Evolutionary conservation across 2,113 vertebrate genomes (phyloP).

Genomic region (Gymnarchus niloticus): DNA sequence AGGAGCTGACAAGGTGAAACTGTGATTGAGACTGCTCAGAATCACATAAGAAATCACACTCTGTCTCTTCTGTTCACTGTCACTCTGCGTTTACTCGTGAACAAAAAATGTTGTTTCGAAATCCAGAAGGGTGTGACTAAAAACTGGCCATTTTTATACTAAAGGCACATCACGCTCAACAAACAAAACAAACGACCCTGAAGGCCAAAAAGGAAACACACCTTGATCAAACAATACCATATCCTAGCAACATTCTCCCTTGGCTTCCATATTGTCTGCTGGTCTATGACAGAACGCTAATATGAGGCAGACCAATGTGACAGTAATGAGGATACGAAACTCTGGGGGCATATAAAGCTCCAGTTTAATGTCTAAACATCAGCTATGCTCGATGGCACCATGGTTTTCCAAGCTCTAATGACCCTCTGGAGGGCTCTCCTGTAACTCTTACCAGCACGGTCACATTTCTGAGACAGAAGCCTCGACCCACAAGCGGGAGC

Average conservation of each 20-base stretch:
- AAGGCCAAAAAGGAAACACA: neutral
- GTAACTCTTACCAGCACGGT: slow-evolving; percentile 18
- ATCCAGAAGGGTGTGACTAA: neutral
- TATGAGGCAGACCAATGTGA: neutral
- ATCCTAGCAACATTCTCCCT: neutral
- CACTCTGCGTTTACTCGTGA: neutral
- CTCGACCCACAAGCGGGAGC: too few species aligned
- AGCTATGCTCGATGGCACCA: neutral
- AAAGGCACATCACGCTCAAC: neutral
- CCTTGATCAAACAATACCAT: neutral
- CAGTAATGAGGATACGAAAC: neutral
- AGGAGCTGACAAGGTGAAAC: neutral
- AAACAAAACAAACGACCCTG: neutral
- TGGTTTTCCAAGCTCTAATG: slow-evolving; percentile 26
- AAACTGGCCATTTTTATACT: neutral
- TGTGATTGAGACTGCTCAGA: neutral
- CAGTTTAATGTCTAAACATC: neutral
- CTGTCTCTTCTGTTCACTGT: neutral
- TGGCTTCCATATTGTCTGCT: neutral
- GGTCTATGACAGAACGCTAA: neutral
- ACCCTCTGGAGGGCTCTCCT: slow-evolving; percentile 29
- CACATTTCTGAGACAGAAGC: slow-evolving; percentile 27
- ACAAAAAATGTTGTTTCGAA: neutral
- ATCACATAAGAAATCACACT: neutral
- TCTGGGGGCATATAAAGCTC: neutral